Conservation (phyloP, 2,797 vertebrate genomes). For the Simalia tracyae region DNA sequence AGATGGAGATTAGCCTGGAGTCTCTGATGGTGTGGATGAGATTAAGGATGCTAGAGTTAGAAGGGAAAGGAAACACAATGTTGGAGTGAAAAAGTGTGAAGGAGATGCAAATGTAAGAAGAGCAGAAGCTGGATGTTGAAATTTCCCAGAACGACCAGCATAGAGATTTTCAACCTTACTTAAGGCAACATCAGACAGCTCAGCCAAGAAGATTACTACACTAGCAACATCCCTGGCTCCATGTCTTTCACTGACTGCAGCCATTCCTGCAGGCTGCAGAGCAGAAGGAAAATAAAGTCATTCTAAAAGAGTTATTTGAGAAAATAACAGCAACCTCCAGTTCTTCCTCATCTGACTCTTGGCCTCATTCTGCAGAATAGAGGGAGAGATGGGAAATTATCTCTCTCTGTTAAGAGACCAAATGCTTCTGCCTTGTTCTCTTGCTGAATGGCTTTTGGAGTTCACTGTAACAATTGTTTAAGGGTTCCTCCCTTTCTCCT, state of each 20-base stretch:
- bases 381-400: neutral
- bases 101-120: neutral
- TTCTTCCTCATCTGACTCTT: neutral
- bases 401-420: neutral
- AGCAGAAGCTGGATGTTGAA: neutral
- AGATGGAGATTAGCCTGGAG: neutral
- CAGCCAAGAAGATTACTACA: neutral
- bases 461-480: neutral
- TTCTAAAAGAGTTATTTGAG: neutral
- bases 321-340: neutral
- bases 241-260: neutral
- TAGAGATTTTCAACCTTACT: neutral
- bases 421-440: neutral
- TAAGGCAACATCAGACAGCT: neutral
- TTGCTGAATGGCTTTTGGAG: neutral
- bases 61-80: neutral
- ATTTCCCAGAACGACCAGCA: neutral
- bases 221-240: neutral
- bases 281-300: neutral
- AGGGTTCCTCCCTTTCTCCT: neutral
- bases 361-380: neutral
- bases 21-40: neutral
- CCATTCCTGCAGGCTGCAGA: neutral
- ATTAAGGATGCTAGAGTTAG: neutral
- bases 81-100: neutral